phyloP scores from a whole-genome alignment of 2,888 invertebrate species.

The Latrodectus hesperus region DNA sequence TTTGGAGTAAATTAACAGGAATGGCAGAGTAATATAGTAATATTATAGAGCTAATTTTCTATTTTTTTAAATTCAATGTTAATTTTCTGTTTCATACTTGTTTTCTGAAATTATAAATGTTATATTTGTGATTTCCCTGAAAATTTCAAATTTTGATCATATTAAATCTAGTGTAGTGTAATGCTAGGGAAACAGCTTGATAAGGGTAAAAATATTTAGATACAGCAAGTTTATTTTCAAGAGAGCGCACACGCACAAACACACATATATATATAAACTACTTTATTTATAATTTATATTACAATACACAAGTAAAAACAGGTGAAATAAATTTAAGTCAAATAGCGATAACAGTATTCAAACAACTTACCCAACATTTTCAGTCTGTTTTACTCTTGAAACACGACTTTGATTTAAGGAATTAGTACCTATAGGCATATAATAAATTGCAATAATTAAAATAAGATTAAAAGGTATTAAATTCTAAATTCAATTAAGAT shows the following conservation, averaged over 20 bases:
- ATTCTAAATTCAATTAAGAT: background rate
- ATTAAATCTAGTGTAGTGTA: too few relatives aligned
- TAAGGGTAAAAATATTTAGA: background rate
- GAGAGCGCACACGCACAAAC: background rate
- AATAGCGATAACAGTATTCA: background rate
- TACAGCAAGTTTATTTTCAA: background rate
- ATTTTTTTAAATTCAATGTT: too few relatives aligned
- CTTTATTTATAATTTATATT: too few relatives aligned
- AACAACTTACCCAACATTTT: conserved; percentile 46
- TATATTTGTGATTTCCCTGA: too few relatives aligned
- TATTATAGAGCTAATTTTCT: too few relatives aligned
- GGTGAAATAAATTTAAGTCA: background rate
- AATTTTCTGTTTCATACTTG: too few relatives aligned
- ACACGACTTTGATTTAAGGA: conserved; percentile 3
- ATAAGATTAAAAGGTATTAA: background rate
- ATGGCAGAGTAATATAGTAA: too few relatives aligned
- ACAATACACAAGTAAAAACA: background rate
- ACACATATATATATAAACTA: too few relatives aligned
- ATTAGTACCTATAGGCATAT: background rate
- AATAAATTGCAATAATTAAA: background rate
- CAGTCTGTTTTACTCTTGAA: conserved; percentile 8
- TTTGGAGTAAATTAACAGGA: too few relatives aligned
- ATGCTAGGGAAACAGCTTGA: background rate
- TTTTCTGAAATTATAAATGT: too few relatives aligned
- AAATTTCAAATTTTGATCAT: too few relatives aligned